Evolutionary conservation across 2,797 vertebrate species (phyloP).

Genomic region (Alauda arvensis): DNA sequence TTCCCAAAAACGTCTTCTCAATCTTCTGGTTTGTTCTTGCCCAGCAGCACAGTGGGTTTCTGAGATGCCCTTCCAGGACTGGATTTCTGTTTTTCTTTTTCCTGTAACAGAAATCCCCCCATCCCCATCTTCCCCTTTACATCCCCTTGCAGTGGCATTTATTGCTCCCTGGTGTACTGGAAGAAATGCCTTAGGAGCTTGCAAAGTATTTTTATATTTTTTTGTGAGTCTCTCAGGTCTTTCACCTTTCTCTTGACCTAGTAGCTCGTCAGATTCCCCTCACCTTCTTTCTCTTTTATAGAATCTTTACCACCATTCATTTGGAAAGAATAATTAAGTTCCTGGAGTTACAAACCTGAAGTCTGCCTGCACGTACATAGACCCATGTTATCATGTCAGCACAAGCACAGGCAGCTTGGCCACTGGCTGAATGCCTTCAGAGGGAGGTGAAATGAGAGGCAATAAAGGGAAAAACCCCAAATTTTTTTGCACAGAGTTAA

Average conservation of each 20-base stretch:
- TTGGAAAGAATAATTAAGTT: slow-evolving; percentile 53
- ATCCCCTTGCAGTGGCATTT: slow-evolving; percentile 18
- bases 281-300: neutral
- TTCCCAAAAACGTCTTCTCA: neutral
- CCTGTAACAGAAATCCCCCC: neutral
- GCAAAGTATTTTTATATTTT: slow-evolving; percentile 35
- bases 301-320: slow-evolving; percentile 37
- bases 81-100: neutral
- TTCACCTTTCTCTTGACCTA: slow-evolving; percentile 47
- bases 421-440: slow-evolving; percentile 2
- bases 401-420: neutral
- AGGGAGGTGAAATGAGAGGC: neutral
- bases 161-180: neutral
- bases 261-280: neutral
- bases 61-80: slow-evolving; percentile 3
- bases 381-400: neutral
- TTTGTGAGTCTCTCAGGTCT: slow-evolving; percentile 35
- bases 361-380: slow-evolving; percentile 15
- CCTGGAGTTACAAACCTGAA: neutral
- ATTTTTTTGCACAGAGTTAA: neutral
- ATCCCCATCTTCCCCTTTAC: neutral
- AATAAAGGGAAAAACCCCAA: neutral
- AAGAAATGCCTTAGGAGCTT: neutral
- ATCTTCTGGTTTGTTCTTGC: neutral
- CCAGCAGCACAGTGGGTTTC: neutral